Evolutionary conservation across 2,888 invertebrate genomes (phyloP).

Genomic region (Macaria notata): DNA sequence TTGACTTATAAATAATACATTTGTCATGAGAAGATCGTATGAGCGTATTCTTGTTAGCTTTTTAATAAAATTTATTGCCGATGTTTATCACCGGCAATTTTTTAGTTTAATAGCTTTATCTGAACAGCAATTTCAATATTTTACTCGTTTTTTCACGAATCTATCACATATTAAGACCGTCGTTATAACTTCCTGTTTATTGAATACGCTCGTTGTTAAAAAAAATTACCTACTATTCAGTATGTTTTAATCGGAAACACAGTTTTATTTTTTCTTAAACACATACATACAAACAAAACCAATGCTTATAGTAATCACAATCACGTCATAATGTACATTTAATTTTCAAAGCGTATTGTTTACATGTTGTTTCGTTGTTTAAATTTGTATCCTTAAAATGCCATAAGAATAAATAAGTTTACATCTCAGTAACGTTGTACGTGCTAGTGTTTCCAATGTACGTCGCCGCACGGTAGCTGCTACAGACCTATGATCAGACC

Average conservation of each 20-base stretch:
- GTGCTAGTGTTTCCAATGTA: slow-evolving; percentile 62
- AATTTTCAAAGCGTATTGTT: slow-evolving; percentile 12
- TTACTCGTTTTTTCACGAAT: slow-evolving; percentile 2
- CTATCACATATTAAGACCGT: neutral
- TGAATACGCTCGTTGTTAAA: too few species aligned
- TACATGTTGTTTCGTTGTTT: slow-evolving; percentile 20
- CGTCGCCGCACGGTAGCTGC: slow-evolving; percentile 64
- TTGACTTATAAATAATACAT: slow-evolving; percentile 55
- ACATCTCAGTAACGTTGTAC: slow-evolving; percentile 57
- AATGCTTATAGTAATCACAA: too few species aligned
- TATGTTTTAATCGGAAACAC: too few species aligned
- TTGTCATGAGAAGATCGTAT: slow-evolving; percentile 21
- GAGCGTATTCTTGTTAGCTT: slow-evolving; percentile 12
- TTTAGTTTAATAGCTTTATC: slow-evolving; percentile 25
- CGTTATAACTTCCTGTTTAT: too few species aligned
- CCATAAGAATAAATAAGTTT: slow-evolving; percentile 42
- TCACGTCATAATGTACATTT: neutral
- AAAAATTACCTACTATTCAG: too few species aligned
- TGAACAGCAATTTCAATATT: slow-evolving; percentile 2
- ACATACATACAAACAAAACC: too few species aligned
- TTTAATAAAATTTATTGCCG: slow-evolving; percentile 24
- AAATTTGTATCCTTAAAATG: slow-evolving; percentile 43
- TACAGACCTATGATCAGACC: slow-evolving; percentile 50
- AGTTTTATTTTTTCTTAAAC: too few species aligned
- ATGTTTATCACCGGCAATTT: slow-evolving; percentile 22